phyloP scores from a whole-genome alignment of 2,888 invertebrate species.

The Troides oblongomaculatus region DNA sequence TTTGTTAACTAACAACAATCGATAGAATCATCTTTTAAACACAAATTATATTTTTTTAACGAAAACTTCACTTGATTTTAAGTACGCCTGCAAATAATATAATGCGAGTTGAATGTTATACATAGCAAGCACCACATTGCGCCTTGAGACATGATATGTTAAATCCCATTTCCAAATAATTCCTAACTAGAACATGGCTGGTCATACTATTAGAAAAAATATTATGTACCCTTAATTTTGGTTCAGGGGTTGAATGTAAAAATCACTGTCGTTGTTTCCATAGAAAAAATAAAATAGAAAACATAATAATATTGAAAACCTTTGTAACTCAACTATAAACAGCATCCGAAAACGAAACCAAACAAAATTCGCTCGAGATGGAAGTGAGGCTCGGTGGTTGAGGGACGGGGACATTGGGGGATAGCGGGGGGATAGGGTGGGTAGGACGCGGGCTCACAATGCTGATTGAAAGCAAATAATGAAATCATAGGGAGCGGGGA shows the following conservation, averaged over 20 bases:
- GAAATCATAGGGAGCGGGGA: slow-evolving; percentile 73
- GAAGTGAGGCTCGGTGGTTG: slow-evolving; percentile 46
- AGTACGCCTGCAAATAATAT: no score
- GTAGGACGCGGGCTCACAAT: slow-evolving; percentile 63
- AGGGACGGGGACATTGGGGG: slow-evolving; percentile 27
- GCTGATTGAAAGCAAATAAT: slow-evolving; percentile 80
- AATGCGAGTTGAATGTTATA: no score
- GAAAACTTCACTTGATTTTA: no score
- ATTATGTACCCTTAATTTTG: background rate
- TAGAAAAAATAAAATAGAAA: slow-evolving; percentile 17
- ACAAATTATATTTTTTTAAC: no score
- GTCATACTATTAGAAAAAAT: no score
- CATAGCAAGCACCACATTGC: no score
- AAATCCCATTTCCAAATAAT: no score
- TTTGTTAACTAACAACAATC: no score
- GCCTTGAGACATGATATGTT: no score
- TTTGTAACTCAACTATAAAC: slow-evolving; percentile 69
- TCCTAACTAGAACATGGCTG: no score
- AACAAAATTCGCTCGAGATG: slow-evolving; percentile 69
- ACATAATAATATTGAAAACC: slow-evolving; percentile 47
- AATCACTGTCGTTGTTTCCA: slow-evolving; percentile 18
- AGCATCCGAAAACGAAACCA: slow-evolving; percentile 75
- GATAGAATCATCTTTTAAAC: no score
- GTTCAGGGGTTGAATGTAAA: background rate
- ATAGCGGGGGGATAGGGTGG: slow-evolving; percentile 30